phyloP scores from a whole-genome alignment of 2,113 vertebrate genomes.

The Corythoichthys intestinalis region DNA sequence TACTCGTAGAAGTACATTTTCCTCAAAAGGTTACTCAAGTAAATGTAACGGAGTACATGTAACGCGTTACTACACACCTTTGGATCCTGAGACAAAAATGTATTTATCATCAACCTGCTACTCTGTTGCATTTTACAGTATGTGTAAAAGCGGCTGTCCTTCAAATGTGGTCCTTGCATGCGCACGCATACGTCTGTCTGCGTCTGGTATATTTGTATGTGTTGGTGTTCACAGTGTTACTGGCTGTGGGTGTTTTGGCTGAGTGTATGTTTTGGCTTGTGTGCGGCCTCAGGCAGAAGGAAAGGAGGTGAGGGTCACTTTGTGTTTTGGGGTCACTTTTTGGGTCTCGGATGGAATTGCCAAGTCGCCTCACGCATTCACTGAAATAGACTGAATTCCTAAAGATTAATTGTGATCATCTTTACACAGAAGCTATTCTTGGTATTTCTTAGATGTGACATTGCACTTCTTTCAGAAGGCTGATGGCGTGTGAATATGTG shows the following conservation, averaged over 20 bases:
- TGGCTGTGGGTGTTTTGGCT: slow-evolving; percentile 48
- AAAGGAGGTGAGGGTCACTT: slow-evolving; percentile 21
- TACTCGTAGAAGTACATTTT: no score
- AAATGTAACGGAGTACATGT: no score
- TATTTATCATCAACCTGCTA: neutral
- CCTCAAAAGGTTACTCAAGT: no score
- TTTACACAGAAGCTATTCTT: slow-evolving; percentile 5
- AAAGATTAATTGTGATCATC: slow-evolving; percentile 21
- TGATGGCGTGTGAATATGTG: slow-evolving; percentile 3
- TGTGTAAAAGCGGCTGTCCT: neutral
- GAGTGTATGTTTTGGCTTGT: slow-evolving; percentile 59
- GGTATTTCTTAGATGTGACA: slow-evolving; percentile 37
- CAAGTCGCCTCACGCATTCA: slow-evolving; percentile 17
- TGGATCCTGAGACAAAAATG: no score
- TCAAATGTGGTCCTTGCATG: neutral
- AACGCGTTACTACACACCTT: no score
- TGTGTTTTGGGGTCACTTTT: slow-evolving; percentile 65
- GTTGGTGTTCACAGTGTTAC: slow-evolving; percentile 17
- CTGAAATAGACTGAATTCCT: slow-evolving; percentile 17
- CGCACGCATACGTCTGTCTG: slow-evolving; percentile 11
- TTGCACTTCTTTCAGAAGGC: slow-evolving; percentile 18
- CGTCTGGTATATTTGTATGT: slow-evolving; percentile 20
- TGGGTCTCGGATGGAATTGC: slow-evolving; percentile 64
- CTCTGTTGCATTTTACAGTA: neutral
- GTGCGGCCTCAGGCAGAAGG: slow-evolving; percentile 45